Percentiles rank a stretch among this genome's conserved stretches.
Evolutionary conservation across 2,113 vertebrate species (phyloP).

Genomic region (Macaca mulatta): DNA sequence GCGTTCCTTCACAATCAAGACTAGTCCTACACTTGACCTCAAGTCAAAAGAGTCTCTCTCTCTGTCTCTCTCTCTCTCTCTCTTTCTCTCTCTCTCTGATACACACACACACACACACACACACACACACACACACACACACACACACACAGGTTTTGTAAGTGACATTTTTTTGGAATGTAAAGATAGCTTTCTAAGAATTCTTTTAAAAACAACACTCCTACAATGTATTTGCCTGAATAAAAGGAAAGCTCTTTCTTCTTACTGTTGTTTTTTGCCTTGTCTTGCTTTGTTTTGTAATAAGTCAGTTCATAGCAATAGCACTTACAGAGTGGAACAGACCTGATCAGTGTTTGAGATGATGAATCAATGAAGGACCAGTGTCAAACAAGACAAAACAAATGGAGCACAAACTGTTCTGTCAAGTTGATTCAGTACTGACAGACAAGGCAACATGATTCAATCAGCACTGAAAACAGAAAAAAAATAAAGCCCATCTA

Average conservation of each 20-base stretch:
- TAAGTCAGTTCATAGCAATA: neutral
- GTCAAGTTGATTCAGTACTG: neutral
- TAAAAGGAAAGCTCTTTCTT: neutral
- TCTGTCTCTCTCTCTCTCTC: too few species aligned
- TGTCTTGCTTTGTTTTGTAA: neutral
- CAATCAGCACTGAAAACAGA: conserved; percentile 29
- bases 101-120: neutral
- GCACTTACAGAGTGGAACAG: neutral
- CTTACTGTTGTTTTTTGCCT: neutral
- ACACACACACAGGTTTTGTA: neutral
- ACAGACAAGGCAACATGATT: neutral
- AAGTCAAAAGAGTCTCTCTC: neutral
- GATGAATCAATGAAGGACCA: neutral
- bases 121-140: too few species aligned
- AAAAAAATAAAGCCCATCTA: neutral
- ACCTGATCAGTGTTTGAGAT: neutral
- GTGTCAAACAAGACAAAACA: conserved; percentile 33
- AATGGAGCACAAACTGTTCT: neutral
- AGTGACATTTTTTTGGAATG: neutral
- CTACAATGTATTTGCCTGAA: neutral
- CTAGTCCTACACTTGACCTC: neutral
- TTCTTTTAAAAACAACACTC: neutral
- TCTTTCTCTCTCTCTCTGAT: too few species aligned
- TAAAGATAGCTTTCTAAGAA: neutral
- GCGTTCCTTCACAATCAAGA: neutral